Evolutionary conservation across 2,888 invertebrate species (phyloP).

Genomic region (Caradrina clavipalpis): DNA sequence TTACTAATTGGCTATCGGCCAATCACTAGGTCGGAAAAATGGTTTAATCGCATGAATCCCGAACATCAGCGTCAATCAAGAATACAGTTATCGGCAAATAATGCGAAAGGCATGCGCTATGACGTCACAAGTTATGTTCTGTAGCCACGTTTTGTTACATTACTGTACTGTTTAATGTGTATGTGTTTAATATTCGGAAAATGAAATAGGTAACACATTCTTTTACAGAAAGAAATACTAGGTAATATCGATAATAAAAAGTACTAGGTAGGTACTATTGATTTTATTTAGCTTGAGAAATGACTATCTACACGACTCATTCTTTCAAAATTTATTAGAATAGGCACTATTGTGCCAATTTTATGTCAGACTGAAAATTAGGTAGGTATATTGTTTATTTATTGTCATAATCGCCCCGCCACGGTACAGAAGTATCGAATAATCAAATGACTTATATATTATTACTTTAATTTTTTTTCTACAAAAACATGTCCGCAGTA

Average conservation of each 20-base stretch:
- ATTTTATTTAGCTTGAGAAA: conserved; percentile 6
- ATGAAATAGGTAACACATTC: background rate
- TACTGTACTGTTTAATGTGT: conserved; percentile 18
- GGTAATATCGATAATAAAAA: too few relatives aligned
- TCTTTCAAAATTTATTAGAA: background rate
- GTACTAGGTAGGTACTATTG: background rate
- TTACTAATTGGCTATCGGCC: conserved; percentile 44
- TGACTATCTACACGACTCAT: too few relatives aligned
- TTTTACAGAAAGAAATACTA: background rate
- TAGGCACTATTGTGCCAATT: too few relatives aligned
- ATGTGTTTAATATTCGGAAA: conserved; percentile 4
- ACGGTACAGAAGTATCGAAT: too few relatives aligned
- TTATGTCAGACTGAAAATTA: too few relatives aligned
- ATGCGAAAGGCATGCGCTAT: conserved; percentile 27
- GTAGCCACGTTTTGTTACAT: conserved; percentile 26
- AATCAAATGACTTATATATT: too few relatives aligned
- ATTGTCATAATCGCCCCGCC: too few relatives aligned
- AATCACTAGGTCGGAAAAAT: conserved; percentile 47
- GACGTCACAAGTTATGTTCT: conserved; percentile 33
- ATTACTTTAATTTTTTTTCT: too few relatives aligned
- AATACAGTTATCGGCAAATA: conserved; percentile 39
- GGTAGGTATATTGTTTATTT: too few relatives aligned
- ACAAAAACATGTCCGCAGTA: background rate
- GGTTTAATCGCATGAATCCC: conserved; percentile 27
- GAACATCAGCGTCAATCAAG: conserved; percentile 38